Percentiles rank a stretch among this genome's conserved stretches.
These are phyloP conservation scores for Spermophilus dauricus DNA, from an alignment of 2,113 vertebrate species.

Conservation along the genomic window DNA sequence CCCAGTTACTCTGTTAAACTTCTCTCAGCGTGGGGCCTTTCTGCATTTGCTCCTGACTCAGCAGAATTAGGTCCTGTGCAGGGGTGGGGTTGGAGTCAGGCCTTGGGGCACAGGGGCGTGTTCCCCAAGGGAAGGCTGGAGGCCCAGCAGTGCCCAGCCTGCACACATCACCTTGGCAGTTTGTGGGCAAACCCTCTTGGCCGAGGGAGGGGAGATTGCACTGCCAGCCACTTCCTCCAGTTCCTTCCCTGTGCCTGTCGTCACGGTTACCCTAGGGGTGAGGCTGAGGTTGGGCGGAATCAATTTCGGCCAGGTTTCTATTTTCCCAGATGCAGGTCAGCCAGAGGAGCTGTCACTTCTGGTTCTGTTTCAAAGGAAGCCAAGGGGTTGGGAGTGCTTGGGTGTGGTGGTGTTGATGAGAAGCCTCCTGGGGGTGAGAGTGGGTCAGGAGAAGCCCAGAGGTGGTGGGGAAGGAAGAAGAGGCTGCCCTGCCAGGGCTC, in stretches of 20 bases:
- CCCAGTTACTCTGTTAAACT: neutral
- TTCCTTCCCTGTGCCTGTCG: constrained; percentile 81
- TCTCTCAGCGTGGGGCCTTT: neutral
- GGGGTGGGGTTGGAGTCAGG: neutral
- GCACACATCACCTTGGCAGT: constrained; percentile 77
- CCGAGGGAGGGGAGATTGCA: constrained; percentile 73
- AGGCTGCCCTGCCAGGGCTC: neutral
- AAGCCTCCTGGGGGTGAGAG: neutral
- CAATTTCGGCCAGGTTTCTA: constrained; percentile 78
- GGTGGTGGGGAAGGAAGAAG: neutral
- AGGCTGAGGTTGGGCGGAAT: constrained; percentile 75
- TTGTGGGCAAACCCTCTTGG: constrained; percentile 83
- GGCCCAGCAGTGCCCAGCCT: constrained; percentile 19
- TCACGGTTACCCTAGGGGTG: constrained; percentile 77
- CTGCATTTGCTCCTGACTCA: neutral
- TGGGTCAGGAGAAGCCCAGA: neutral
- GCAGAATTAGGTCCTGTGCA: neutral
- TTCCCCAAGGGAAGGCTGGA: neutral
- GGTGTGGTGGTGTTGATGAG: constrained; percentile 26
- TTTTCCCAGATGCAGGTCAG: constrained; percentile 75
- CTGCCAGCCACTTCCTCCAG: constrained; percentile 80
- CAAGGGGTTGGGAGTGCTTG: constrained; percentile 63
- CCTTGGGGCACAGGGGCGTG: neutral
- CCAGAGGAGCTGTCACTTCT: constrained; percentile 82
- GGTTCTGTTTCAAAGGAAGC: constrained; percentile 78